phyloP scores from a whole-genome alignment of 1,140 invertebrate species.

The Ridgeia piscesae region DNA sequence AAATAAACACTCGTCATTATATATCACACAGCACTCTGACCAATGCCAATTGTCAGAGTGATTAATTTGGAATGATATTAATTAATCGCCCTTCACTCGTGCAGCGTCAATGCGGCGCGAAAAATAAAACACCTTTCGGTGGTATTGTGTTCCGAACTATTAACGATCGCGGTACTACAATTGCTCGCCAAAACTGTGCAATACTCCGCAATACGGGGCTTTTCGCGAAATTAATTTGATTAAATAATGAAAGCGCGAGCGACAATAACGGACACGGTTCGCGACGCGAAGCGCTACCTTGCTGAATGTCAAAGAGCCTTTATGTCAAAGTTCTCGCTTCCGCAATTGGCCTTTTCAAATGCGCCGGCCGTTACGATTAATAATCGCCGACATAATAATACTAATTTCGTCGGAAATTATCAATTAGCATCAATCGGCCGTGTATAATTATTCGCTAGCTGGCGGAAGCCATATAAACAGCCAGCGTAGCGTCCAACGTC shows the following conservation, averaged over 20 bases:
- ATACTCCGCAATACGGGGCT: not conserved
- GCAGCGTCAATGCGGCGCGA: not conserved
- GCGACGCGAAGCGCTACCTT: not conserved
- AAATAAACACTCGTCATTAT: not conserved
- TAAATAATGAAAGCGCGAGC: not conserved
- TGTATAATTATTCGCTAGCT: not conserved
- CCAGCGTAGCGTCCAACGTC: not conserved
- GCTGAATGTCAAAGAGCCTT: not conserved
- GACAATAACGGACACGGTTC: not conserved
- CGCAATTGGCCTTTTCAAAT: not conserved
- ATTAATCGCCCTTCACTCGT: not conserved
- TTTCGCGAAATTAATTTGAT: not conserved
- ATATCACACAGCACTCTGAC: not conserved
- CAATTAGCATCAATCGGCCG: not conserved
- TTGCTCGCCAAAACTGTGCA: not conserved
- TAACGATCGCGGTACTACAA: not conserved
- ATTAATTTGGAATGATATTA: not conserved
- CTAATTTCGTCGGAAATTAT: conserved; percentile 6
- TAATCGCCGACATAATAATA: not conserved
- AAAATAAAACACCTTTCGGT: not conserved
- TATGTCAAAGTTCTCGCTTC: not conserved
- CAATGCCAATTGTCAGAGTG: not conserved
- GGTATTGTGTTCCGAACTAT: not conserved
- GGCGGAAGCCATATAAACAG: not conserved
- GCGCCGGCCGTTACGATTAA: not conserved